These are phyloP conservation scores for Discoglossus pictus DNA, from an alignment of 2,797 vertebrate genomes.

Conservation along the genomic window DNA sequence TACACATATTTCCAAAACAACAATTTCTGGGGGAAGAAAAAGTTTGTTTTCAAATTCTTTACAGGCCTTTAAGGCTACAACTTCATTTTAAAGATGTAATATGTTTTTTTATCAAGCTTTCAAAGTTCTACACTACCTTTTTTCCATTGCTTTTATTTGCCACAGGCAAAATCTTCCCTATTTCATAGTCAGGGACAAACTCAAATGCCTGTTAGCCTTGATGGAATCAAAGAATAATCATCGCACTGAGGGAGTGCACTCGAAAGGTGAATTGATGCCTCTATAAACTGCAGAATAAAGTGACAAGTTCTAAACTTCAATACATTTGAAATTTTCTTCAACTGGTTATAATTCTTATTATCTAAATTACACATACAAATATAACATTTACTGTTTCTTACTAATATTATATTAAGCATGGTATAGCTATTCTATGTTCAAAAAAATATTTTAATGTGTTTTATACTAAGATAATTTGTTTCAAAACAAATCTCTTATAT, in stretches of 20 bases:
- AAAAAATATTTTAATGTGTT: no score
- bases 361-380: no score
- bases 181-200: constrained; percentile 8
- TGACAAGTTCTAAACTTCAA: no score
- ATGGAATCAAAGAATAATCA: constrained; percentile 28
- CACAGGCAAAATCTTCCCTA: constrained; percentile 21
- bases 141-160: constrained; percentile 26
- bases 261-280: constrained; percentile 30
- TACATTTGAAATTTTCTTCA: no score
- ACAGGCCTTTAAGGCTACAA: neutral
- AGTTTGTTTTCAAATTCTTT: constrained; percentile 3
- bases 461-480: no score
- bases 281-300: constrained; percentile 9
- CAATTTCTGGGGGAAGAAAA: neutral
- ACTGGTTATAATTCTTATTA: no score
- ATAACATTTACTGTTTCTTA: no score
- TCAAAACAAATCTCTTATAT: no score
- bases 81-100: constrained; percentile 19
- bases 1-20: no score
- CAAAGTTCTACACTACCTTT: neutral
- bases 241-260: constrained; percentile 23
- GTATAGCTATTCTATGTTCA: no score
- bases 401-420: no score
- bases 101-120: constrained; percentile 3
- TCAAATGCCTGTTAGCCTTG: constrained; percentile 24